Percentiles rank a stretch among this genome's conserved stretches.
These are phyloP conservation scores for Solenopsis invicta DNA, from an alignment of 1,140 invertebrate genomes.

Conservation along the genomic window DNA sequence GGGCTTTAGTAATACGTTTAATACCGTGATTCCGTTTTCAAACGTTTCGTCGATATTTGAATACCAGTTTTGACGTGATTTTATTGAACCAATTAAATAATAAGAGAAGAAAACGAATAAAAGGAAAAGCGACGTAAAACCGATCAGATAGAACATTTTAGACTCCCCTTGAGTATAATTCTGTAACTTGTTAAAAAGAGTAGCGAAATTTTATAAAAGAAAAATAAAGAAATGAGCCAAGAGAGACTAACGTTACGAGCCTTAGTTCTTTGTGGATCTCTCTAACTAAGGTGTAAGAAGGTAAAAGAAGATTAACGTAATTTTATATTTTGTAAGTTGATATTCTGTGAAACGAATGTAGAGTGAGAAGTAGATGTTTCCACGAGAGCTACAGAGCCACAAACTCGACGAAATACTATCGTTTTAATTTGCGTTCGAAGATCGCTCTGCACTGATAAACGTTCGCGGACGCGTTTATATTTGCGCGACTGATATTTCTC, in stretches of 20 bases:
- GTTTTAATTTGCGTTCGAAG: neutral
- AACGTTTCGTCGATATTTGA: neutral
- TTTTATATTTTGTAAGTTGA: neutral
- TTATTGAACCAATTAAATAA: neutral
- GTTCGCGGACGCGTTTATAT: conserved; percentile 20
- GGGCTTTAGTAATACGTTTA: neutral
- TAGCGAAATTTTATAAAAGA: too few relatives aligned
- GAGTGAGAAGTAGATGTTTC: neutral
- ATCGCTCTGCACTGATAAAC: neutral
- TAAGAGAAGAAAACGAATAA: neutral
- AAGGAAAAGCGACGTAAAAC: neutral
- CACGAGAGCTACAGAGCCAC: neutral
- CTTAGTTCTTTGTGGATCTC: too few relatives aligned
- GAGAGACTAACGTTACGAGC: too few relatives aligned
- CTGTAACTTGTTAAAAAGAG: too few relatives aligned
- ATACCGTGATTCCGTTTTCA: neutral
- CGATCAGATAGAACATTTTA: neutral
- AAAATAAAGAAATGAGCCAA: too few relatives aligned
- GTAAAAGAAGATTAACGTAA: too few relatives aligned
- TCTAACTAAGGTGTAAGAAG: too few relatives aligned
- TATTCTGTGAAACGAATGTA: neutral
- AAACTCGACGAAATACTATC: neutral
- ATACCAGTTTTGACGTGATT: neutral
- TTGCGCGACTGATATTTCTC: conserved; percentile 10
- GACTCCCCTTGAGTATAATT: neutral